Evolutionary conservation across 2,113 vertebrate genomes (phyloP).

Genomic region (Litocranius walleri): DNA sequence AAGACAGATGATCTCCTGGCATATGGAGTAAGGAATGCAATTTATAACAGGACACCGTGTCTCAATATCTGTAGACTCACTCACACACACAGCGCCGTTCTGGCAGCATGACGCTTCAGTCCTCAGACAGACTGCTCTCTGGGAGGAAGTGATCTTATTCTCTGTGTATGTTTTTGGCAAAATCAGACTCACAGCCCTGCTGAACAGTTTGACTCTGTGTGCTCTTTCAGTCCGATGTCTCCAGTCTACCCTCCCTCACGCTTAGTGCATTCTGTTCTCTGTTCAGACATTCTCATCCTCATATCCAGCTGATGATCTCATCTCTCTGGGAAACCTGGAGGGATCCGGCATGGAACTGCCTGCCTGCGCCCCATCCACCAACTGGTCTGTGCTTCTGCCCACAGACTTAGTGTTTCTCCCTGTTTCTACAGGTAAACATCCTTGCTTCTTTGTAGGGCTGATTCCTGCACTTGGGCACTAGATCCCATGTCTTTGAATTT

Average conservation of each 20-base stretch:
- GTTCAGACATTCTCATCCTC: not conserved
- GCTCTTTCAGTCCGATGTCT: not conserved
- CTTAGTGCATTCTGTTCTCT: not conserved
- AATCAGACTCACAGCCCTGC: not conserved
- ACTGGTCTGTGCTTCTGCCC: not conserved
- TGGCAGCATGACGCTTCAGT: not conserved
- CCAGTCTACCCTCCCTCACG: rapidly evolving
- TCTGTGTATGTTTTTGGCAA: not conserved
- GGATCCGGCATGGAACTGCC: rapidly evolving
- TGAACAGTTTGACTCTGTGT: not conserved
- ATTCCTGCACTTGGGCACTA: not conserved
- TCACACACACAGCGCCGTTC: not conserved
- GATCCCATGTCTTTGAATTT: too few species aligned
- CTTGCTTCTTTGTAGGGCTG: not conserved
- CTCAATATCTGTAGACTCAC: not conserved
- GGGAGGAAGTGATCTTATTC: not conserved
- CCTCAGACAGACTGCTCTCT: not conserved
- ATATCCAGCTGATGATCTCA: not conserved
- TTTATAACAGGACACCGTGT: not conserved
- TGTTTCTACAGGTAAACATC: not conserved
- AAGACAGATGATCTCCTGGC: not conserved
- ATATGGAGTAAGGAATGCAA: not conserved
- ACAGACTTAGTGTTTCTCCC: rapidly evolving
- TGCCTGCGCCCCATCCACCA: rapidly evolving
- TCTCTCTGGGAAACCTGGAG: not conserved